These are phyloP conservation scores for Lethrus apterus DNA, from an alignment of 1,140 invertebrate genomes.

Conservation along the genomic window DNA sequence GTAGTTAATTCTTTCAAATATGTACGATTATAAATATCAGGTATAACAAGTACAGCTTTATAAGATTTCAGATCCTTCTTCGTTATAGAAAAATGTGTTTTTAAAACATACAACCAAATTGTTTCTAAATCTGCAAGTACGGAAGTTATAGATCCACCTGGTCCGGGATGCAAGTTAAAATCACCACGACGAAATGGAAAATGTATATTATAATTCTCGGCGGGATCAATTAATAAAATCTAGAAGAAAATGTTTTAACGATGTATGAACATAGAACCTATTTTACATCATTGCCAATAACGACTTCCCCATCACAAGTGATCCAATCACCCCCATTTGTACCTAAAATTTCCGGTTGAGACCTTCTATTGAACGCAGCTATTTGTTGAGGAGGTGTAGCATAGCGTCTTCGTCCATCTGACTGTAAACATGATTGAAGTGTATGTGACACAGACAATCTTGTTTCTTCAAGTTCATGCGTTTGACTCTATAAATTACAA, in stretches of 20 bases:
- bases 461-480: slow-evolving; percentile 75
- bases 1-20: slow-evolving; percentile 81
- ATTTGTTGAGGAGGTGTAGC: slow-evolving; percentile 83
- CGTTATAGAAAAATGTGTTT: slow-evolving; percentile 68
- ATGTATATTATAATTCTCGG: slow-evolving; percentile 72
- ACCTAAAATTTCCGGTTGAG: slow-evolving; percentile 56
- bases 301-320: slow-evolving; percentile 51
- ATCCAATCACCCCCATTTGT: slow-evolving; percentile 52
- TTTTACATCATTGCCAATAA: slow-evolving; percentile 57
- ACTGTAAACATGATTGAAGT: slow-evolving; percentile 75
- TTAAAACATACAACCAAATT: slow-evolving; percentile 80
- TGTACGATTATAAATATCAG: slow-evolving; percentile 83
- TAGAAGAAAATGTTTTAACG: slow-evolving; percentile 26
- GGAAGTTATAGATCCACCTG: slow-evolving; percentile 77
- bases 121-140: slow-evolving; percentile 77
- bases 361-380: slow-evolving; percentile 73
- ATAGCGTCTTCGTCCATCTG: slow-evolving; percentile 68
- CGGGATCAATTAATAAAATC: slow-evolving; percentile 66
- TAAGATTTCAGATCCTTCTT: slow-evolving; percentile 72
- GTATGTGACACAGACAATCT: slow-evolving; percentile 73
- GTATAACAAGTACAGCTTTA: slow-evolving; percentile 79
- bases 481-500: slow-evolving; percentile 45
- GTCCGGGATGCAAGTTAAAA: slow-evolving; percentile 73
- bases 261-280: background rate
- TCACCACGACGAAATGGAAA: slow-evolving; percentile 84